Conservation (phyloP, 2,113 vertebrate genomes). For the Haplochromis vanheusdeni region DNA sequence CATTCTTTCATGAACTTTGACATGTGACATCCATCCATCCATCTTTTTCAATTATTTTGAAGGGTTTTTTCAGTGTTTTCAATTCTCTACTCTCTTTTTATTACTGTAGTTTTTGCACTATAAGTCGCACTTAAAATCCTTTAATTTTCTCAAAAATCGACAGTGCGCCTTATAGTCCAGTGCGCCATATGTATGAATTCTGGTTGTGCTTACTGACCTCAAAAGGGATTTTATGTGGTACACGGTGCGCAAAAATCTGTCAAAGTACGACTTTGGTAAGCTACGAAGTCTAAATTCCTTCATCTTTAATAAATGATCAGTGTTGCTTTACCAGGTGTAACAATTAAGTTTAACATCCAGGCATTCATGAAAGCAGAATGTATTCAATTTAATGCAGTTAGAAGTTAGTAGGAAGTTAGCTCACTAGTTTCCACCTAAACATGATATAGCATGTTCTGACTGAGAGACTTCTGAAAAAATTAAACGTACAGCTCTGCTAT, state of each 20-base stretch:
- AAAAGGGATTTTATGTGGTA: neutral
- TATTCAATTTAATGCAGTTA: neutral
- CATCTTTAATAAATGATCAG: neutral
- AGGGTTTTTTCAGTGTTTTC: neutral
- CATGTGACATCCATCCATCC: neutral
- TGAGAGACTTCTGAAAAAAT: neutral
- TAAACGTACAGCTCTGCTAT: neutral
- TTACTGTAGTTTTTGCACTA: neutral
- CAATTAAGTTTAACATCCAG: neutral
- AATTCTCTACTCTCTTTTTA: neutral
- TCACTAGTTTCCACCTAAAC: neutral
- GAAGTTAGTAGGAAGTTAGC: neutral
- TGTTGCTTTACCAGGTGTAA: neutral
- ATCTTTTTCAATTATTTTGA: neutral
- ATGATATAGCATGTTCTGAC: neutral
- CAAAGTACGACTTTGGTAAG: neutral
- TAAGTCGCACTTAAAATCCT: neutral
- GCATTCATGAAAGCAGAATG: neutral
- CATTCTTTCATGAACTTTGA: neutral
- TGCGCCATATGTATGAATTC: neutral
- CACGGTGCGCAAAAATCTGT: accelerated
- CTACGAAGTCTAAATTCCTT: neutral
- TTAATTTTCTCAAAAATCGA: neutral
- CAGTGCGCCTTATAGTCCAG: accelerated
- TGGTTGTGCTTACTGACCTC: neutral